Conservation (phyloP, 2,797 vertebrate species). For the Mustela erminea region DNA sequence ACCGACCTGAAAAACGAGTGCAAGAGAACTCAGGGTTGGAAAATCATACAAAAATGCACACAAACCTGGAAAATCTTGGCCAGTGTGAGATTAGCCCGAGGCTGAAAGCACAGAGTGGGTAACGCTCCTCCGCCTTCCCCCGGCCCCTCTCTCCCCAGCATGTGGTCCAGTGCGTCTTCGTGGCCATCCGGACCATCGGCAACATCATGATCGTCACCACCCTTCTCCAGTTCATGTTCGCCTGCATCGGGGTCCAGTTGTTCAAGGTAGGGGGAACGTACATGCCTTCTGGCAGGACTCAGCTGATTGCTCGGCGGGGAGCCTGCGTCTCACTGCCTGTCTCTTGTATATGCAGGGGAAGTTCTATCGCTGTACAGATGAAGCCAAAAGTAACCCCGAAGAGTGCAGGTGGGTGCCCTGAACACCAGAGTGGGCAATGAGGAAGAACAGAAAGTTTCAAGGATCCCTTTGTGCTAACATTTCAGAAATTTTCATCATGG, state of each 20-base stretch:
- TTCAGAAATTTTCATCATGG: neutral
- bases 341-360: conserved; percentile 93
- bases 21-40: neutral
- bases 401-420: conserved; percentile 95
- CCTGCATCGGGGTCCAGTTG: conserved; percentile 98
- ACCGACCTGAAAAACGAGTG: neutral
- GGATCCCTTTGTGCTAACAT: neutral
- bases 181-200: conserved; percentile 98
- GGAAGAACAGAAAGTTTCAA: neutral
- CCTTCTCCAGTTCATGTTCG: conserved; percentile 99
- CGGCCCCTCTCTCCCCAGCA: conserved; percentile 89
- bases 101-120: neutral
- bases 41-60: neutral
- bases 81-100: accelerated
- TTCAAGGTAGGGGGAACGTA: conserved; percentile 94
- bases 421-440: neutral
- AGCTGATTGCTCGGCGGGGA: neutral
- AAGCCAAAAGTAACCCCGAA: conserved; percentile 95
- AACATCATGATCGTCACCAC: conserved; percentile 99
- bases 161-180: conserved; percentile 99
- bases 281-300: neutral
- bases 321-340: neutral
- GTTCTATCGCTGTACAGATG: conserved; percentile 98
- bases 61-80: neutral
- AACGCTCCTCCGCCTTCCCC: accelerated